A percentile compares a stretch with the other conserved stretches of the same genome.
These are phyloP conservation scores for Anseranas semipalmata DNA, from an alignment of 2,113 vertebrate genomes.

Conservation along the genomic window DNA sequence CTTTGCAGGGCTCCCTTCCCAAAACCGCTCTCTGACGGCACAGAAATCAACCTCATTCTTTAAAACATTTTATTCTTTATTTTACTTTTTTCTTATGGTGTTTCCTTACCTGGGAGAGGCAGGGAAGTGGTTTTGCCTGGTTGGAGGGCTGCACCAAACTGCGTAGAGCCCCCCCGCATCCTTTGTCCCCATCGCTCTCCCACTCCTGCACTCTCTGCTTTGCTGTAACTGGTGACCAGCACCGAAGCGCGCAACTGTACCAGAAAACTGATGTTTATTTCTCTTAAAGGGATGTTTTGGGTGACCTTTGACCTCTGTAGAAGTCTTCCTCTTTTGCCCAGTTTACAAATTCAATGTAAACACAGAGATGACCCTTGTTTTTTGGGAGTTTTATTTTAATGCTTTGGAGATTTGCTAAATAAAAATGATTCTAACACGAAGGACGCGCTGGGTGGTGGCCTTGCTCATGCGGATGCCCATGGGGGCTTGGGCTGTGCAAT, in stretches of 20 bases:
- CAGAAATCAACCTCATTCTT: accelerated
- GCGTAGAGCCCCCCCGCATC: not conserved
- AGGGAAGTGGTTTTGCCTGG: not conserved
- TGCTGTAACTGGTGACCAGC: not conserved
- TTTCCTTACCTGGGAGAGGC: not conserved
- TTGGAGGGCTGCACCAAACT: not conserved
- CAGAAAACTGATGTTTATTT: conserved; percentile 66
- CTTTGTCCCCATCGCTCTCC: not conserved
- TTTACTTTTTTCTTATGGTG: accelerated
- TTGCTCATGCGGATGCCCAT: not conserved
- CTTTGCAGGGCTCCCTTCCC: not conserved
- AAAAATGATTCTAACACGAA: not conserved
- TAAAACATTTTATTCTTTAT: not conserved
- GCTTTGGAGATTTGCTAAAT: conserved; percentile 78
- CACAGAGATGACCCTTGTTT: conserved; percentile 4
- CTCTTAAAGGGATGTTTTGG: conserved; percentile 79
- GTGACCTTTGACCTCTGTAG: conserved; percentile 83
- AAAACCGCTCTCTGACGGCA: not conserved
- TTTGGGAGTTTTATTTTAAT: conserved; percentile 67
- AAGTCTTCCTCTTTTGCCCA: conserved; percentile 81
- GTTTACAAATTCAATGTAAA: conserved; percentile 29
- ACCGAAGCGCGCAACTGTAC: conserved; percentile 17
- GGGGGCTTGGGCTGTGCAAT: not conserved
- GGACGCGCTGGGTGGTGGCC: not conserved
- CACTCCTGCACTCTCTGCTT: not conserved